Evolutionary conservation across 2,888 invertebrate species (phyloP), one percentile per base, ranked within the genome.

Genomic region (Pristionchus japonicus): DNA sequence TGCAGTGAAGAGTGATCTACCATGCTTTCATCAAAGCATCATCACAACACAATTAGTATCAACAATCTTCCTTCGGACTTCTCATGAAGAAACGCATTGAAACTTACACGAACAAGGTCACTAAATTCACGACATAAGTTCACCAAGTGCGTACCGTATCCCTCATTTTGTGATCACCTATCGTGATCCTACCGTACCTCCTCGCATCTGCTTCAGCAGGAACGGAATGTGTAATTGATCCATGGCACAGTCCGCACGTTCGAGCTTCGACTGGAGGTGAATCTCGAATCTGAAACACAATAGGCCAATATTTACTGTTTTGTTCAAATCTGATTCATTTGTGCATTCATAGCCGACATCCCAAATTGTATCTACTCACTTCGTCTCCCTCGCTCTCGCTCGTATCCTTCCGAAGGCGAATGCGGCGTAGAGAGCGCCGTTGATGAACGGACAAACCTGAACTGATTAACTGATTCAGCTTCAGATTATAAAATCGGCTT

Each of bases 351-450:
- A 6, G 43, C 6, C 43, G 43, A 43, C 43, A 43, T 43, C 11
- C 11, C 43, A 6, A 43, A 52, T 52, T 3, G 52, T 20, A 13
- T 52, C 43, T 27, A 83, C 83, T 83, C 15, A 87, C 87, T 47
- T 87, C 3, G 87, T 89, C 57, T 91, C 91, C 40, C 89, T 89
- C 47, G 91, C 91, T 20, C 90, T 88, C 37, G 91, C 88, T 43
- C 91, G 87, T 43, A 91, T 89, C 64, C 91, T 88, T 37, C 91
- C 89, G 57, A 89, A 88, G 31, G 88, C 89, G 34, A 89, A 89
- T 17, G 89, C 83, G 27, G 89, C 88, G 61, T 92, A 91, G 1
- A 91, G 82, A 0, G 91, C 85, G 37, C 52, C 88, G 37, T 61
- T 88, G 82, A 88, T 86, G 43, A 64, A 64, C 15, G 74, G 47